Evolutionary conservation across 1,140 invertebrate species (phyloP), one percentile per base, ranked within the genome.

Genomic region (Centruroides vittatus): DNA sequence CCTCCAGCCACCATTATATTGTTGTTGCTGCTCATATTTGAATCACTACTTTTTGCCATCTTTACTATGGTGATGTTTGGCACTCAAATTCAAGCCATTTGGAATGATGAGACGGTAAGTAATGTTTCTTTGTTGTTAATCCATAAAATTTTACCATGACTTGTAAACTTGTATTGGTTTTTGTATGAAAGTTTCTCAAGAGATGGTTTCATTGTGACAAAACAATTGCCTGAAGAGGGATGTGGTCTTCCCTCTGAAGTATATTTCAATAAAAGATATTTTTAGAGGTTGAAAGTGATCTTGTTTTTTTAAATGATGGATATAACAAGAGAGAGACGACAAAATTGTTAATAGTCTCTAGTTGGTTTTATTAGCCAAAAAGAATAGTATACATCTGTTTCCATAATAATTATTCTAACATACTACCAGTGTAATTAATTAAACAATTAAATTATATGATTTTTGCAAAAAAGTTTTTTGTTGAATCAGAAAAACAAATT

Each of bases 11-110:
- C 61, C 23, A 41, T 98, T 41, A 86, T 99, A 23, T 79, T 99
- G 54, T 76, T 99, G 12, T 82, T 99, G 57, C 97, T 98, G 72
- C 80, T 99, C 13, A 87, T 94, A 36, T 96, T 99, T 71, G 97
- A 99, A 76, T 89, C 90, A 0, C 78, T 99, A 35, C 78, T 99
- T 13, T 99, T 99, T 79, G 91, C 94, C 12, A 94, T 99, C 67
- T 99, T 99, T 75, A 99, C 96, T 5, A 85, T 86, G 41, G 93
- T 99, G 8, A 99, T 99, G 97, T 83, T 97, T 68, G 88, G 87
- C 47, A 93, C 93, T 2, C 93, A 98, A 75, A 74, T 99, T n/a
- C 90, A 93, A 73, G 93, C 94, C 10, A 99, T 99, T 70, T 97
- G 93, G 82, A 91, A 92, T 71, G 97, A 99, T 78, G 93, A 99